Percentiles rank a stretch among this genome's conserved stretches.
Conservation (phyloP, 2,888 invertebrate genomes). For the Drosophila aldrichi region DNA sequence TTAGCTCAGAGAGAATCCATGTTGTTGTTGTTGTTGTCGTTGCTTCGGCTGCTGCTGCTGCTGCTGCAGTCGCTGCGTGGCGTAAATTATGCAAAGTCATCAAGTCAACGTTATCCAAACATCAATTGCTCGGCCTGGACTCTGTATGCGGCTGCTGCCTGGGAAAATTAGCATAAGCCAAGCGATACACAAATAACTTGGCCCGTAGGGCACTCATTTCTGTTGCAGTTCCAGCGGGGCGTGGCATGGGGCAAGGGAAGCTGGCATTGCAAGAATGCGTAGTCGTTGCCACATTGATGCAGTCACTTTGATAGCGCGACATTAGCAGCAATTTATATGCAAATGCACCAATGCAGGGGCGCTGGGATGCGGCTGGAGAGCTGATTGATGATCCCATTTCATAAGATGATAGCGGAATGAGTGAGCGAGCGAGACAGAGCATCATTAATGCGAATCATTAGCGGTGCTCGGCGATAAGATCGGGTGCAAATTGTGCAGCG, state of each 20-base stretch:
- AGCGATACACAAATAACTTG: conserved; percentile 55
- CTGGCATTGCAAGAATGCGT: conserved; percentile 55
- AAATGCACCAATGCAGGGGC: conserved; percentile 76
- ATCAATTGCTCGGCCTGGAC: conserved; percentile 66
- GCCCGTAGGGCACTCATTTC: conserved; percentile 53
- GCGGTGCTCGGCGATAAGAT: conserved; percentile 75
- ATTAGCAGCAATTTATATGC: conserved; percentile 86
- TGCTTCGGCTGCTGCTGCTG: conserved; percentile 18
- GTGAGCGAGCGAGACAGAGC: conserved; percentile 48
- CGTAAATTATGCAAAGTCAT: conserved; percentile 80
- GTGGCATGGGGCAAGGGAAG: conserved; percentile 12
- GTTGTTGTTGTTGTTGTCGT: conserved; percentile 18
- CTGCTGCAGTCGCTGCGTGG: conserved; percentile 36
- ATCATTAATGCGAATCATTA: conserved; percentile 81
- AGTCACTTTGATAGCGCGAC: conserved; percentile 84
- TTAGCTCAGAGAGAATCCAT: conserved; percentile 58
- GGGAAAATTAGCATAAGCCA: conserved; percentile 80
- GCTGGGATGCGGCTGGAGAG: conserved; percentile 45
- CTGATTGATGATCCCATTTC: conserved; percentile 84
- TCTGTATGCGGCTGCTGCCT: conserved; percentile 55
- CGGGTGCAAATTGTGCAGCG: conserved; percentile 73
- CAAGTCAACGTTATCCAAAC: conserved; percentile 81
- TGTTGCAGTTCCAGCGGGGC: conserved; percentile 16
- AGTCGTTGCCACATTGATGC: conserved; percentile 77
- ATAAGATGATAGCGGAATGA: conserved; percentile 65